phyloP scores from a whole-genome alignment of 2,888 invertebrate genomes.

The Junonia oenone region DNA sequence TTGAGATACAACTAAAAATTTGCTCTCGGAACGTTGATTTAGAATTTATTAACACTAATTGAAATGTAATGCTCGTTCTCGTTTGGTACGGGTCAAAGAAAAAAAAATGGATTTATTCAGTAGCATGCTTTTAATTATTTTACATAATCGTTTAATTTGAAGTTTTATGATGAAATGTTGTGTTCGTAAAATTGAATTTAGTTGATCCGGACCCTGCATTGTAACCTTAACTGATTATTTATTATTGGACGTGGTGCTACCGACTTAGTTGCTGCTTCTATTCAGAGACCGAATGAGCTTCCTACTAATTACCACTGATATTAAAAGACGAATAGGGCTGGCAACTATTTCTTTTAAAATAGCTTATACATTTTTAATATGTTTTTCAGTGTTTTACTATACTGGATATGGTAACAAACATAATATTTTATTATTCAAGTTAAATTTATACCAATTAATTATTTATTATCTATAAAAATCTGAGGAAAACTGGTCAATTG shows the following conservation, averaged over 20 bases:
- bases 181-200: constrained; percentile 21
- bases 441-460: too few relatives aligned
- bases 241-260: constrained; percentile 54
- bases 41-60: constrained; percentile 8
- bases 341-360: too few relatives aligned
- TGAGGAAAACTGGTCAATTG: too few relatives aligned
- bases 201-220: constrained; percentile 34
- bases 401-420: too few relatives aligned
- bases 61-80: not conserved
- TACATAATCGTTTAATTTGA: too few relatives aligned
- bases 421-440: too few relatives aligned
- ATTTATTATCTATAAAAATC: too few relatives aligned
- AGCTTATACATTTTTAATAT: too few relatives aligned
- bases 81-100: not conserved
- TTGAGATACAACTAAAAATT: constrained; percentile 24
- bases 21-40: not conserved
- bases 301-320: constrained; percentile 59
- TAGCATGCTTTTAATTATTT: too few relatives aligned
- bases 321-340: constrained; percentile 46
- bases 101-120: not conserved
- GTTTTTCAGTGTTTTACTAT: too few relatives aligned
- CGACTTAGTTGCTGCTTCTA: constrained; percentile 61
- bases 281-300: constrained; percentile 61
- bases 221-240: constrained; percentile 63
- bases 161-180: too few relatives aligned